Evolutionary conservation across 1,140 invertebrate genomes (phyloP).

Genomic region (Heterodera carotae): DNA sequence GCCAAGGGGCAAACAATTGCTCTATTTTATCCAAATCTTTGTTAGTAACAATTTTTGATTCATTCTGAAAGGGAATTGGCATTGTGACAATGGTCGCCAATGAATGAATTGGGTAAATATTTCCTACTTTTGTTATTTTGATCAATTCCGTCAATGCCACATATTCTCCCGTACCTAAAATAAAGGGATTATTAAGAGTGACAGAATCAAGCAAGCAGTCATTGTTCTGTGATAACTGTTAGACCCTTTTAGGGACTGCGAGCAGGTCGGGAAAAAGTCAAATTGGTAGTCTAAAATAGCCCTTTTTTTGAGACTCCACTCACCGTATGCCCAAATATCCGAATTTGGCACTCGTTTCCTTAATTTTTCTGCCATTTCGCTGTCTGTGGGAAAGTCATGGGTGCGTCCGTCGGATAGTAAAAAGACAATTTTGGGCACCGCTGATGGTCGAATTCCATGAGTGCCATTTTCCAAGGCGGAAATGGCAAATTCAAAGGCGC

Average conservation of each 20-base stretch:
- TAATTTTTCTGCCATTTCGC: conserved; percentile 54
- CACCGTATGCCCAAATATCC: conserved; percentile 63
- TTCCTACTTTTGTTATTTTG: conserved; percentile 58
- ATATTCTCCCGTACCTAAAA: conserved; percentile 58
- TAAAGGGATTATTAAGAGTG: no score
- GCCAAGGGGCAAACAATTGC: conserved; percentile 56
- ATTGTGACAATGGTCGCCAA: no score
- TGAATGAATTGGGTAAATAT: no score
- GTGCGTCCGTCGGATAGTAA: conserved; percentile 62
- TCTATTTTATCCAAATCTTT: conserved; percentile 60
- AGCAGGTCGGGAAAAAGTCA: no score
- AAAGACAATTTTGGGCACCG: conserved; percentile 61
- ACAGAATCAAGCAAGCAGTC: no score
- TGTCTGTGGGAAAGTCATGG: conserved; percentile 63
- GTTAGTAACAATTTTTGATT: conserved; percentile 61
- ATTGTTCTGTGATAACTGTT: no score
- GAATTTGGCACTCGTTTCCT: conserved; percentile 54
- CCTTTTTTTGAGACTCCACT: no score
- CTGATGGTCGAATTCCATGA: conserved; percentile 56
- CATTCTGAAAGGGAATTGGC: conserved; percentile 36
- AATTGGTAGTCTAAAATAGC: no score
- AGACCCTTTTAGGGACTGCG: no score
- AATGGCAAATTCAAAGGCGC: conserved; percentile 62
- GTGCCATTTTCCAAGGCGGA: conserved; percentile 41
- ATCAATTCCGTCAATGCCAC: conserved; percentile 61